These are phyloP conservation scores for Cassiopea andromeda DNA, from an alignment of 30 jellyfish, hydroid and myxozoan genomes.

Conservation along the genomic window DNA sequence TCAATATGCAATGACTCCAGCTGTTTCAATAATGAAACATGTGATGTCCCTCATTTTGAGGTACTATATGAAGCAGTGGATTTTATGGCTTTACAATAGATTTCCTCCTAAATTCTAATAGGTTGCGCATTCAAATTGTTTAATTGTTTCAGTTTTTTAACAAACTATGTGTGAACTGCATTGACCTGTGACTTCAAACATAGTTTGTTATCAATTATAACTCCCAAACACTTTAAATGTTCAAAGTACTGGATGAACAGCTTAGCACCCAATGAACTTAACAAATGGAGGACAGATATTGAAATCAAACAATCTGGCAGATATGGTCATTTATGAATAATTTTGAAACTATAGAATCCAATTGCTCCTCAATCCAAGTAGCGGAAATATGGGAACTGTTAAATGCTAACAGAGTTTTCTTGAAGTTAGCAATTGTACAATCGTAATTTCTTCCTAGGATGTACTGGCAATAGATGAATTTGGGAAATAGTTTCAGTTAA, in stretches of 20 bases:
- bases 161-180: conserved; percentile 32
- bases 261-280: not conserved
- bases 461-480: too few species aligned
- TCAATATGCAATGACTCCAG: not conserved
- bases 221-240: conserved; percentile 47
- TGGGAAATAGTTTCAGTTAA: too few species aligned
- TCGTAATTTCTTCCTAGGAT: too few species aligned
- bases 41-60: conserved; percentile 10
- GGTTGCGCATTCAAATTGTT: conserved; percentile 11
- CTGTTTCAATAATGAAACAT: not conserved
- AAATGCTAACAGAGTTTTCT: too few species aligned
- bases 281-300: too few species aligned
- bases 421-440: too few species aligned
- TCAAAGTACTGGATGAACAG: conserved; percentile 28
- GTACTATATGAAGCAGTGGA: conserved; percentile 28
- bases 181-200: conserved; percentile 59
- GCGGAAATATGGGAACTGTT: too few species aligned
- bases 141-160: conserved; percentile 8
- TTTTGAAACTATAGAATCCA: too few species aligned
- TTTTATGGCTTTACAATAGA: conserved; percentile 7
- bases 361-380: too few species aligned
- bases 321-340: too few species aligned
- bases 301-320: too few species aligned
- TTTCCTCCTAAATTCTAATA: conserved; percentile 24
- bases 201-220: conserved; percentile 37